A percentile compares a stretch with the other conserved stretches of the same genome.
phyloP scores from a whole-genome alignment of 2,888 invertebrate genomes.

The Synanthedon myopaeformis region DNA sequence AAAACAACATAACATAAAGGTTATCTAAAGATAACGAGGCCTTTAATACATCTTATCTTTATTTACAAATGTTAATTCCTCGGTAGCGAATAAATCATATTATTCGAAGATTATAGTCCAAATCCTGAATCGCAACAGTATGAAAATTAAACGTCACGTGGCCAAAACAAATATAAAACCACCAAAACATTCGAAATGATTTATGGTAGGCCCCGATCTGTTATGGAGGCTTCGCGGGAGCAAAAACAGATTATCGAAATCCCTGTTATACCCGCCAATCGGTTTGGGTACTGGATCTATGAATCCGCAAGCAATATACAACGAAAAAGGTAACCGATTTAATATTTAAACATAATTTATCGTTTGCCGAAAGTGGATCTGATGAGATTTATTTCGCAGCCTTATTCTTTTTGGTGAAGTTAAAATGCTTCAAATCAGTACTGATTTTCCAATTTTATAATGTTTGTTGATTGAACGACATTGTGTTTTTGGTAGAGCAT shows the following conservation, averaged over 20 bases:
- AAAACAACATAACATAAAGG: no score
- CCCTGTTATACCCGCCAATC: constrained; percentile 48
- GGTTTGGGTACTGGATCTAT: constrained; percentile 27
- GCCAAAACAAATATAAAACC: constrained; percentile 53
- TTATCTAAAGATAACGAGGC: no score
- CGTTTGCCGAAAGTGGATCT: no score
- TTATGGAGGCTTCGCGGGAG: constrained; percentile 42
- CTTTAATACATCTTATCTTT: no score
- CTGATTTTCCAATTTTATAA: no score
- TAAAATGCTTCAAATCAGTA: no score
- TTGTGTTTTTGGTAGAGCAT: no score
- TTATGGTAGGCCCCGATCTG: constrained; percentile 53
- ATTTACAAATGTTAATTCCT: no score
- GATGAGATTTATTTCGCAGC: no score
- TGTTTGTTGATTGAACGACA: no score
- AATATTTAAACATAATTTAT: no score
- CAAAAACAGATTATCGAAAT: constrained; percentile 62
- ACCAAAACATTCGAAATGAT: constrained; percentile 61
- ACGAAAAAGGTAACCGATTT: neutral
- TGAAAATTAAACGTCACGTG: constrained; percentile 49
- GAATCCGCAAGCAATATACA: constrained; percentile 11
- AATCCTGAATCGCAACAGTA: constrained; percentile 49
- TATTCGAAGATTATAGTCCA: constrained; percentile 23
- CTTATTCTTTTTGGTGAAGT: neutral
- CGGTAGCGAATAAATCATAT: constrained; percentile 22